A percentile compares a stretch with the other conserved stretches of the same genome.
Conservation (phyloP, 2,888 invertebrate species). For the Pseudococcus jackbeardsleyi region DNA sequence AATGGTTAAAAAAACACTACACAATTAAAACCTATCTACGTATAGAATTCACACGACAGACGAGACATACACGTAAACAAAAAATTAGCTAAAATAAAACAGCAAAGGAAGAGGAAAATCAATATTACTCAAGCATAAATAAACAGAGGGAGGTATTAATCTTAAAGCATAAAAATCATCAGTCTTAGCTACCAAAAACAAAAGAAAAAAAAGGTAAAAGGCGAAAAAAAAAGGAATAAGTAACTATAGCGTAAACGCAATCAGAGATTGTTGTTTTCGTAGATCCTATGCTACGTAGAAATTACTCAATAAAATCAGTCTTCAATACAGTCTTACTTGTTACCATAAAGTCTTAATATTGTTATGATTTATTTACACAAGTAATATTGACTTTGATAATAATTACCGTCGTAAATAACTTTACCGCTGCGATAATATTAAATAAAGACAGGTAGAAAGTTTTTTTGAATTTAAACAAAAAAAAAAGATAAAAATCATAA, state of each 20-base stretch:
- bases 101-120: not conserved
- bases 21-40: not conserved
- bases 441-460: not conserved
- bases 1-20: not conserved
- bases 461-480: constrained; percentile 1
- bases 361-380: constrained; percentile 52
- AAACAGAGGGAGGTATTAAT: not conserved
- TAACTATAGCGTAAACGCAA: constrained; percentile 19
- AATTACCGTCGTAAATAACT: constrained; percentile 4
- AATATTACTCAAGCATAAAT: constrained; percentile 53
- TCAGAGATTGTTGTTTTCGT: constrained; percentile 23
- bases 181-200: constrained; percentile 37
- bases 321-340: constrained; percentile 49
- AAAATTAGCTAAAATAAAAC: not conserved
- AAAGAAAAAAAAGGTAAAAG: constrained; percentile 36
- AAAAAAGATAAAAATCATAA: constrained; percentile 13
- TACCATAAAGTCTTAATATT: constrained; percentile 52
- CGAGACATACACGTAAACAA: no score
- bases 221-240: constrained; percentile 29
- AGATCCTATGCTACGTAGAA: constrained; percentile 8
- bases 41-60: no score
- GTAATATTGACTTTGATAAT: constrained; percentile 54
- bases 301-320: constrained; percentile 50
- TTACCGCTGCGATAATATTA: constrained; percentile 33
- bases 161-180: constrained; percentile 30